These are phyloP conservation scores for Planiliza haematocheilus DNA, from an alignment of 2,113 vertebrate genomes.

Conservation along the genomic window DNA sequence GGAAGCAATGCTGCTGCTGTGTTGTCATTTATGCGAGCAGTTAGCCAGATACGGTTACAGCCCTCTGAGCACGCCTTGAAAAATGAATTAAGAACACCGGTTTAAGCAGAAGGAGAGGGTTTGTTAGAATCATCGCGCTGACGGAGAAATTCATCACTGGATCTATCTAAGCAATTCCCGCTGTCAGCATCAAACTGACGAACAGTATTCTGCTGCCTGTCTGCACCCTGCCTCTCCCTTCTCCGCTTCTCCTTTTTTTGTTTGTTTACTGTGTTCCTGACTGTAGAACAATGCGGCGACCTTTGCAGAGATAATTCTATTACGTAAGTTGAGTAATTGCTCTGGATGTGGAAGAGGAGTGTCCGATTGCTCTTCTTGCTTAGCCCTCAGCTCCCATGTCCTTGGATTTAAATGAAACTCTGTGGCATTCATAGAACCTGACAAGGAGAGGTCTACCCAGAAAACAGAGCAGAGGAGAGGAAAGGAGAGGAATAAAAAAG, in stretches of 20 bases:
- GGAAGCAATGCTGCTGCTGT: conserved; percentile 12
- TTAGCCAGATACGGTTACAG: conserved; percentile 54
- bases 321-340: conserved; percentile 79
- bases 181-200: conserved; percentile 41
- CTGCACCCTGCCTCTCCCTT: conserved; percentile 4
- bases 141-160: conserved; percentile 55
- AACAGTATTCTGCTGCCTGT: conserved; percentile 15
- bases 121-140: conserved; percentile 30
- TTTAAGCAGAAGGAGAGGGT: conserved; percentile 37
- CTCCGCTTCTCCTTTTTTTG: conserved; percentile 8
- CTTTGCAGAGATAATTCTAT: conserved; percentile 78
- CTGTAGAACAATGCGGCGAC: conserved; percentile 72
- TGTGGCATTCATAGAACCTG: conserved; percentile 48
- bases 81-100: conserved; percentile 47
- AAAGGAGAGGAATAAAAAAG: background rate
- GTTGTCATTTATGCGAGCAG: conserved; percentile 53
- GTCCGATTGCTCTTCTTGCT: conserved; percentile 55
- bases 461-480: background rate
- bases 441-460: conserved; percentile 29
- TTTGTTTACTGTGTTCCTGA: conserved; percentile 67
- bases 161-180: conserved; percentile 59
- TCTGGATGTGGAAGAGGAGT: conserved; percentile 72
- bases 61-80: conserved; percentile 36
- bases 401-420: conserved; percentile 68
- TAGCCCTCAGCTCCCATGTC: conserved; percentile 59